Evolutionary conservation across 64 coral and sea anemone species (phyloP).

Genomic region (Trachythela sp.): DNA sequence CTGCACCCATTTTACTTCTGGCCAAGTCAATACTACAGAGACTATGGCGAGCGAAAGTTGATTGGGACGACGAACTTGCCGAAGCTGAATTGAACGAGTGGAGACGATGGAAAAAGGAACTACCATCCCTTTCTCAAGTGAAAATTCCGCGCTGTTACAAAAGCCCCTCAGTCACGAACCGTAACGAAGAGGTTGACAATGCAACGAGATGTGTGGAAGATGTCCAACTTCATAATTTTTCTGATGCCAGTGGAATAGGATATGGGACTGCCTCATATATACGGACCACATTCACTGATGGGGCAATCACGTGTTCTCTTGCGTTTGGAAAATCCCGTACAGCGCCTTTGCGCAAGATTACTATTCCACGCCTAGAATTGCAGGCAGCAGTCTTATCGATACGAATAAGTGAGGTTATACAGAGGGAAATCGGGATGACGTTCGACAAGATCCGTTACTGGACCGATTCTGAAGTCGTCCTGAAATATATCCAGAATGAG

Average conservation of each 20-base stretch:
- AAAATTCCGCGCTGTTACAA: background rate
- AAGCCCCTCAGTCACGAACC: background rate
- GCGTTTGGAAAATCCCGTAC: background rate
- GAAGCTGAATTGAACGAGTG: too few relatives aligned
- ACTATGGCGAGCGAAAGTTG: background rate
- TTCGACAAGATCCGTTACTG: background rate
- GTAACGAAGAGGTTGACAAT: too few relatives aligned
- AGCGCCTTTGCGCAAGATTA: background rate
- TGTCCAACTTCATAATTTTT: background rate
- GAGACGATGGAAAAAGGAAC: background rate
- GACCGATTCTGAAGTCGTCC: background rate
- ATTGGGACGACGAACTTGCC: background rate
- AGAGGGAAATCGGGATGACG: background rate
- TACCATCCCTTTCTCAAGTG: background rate
- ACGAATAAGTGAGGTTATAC: background rate
- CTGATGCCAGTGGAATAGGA: background rate
- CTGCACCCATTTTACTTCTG: background rate
- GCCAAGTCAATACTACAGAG: background rate
- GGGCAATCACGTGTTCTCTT: background rate
- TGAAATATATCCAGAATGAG: background rate
- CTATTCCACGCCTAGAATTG: background rate
- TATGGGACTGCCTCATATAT: background rate
- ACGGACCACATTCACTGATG: background rate
- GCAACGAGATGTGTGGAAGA: background rate
- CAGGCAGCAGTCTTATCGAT: background rate